phyloP scores from a whole-genome alignment of 2,113 vertebrate species.

The Podocnemis expansa region DNA sequence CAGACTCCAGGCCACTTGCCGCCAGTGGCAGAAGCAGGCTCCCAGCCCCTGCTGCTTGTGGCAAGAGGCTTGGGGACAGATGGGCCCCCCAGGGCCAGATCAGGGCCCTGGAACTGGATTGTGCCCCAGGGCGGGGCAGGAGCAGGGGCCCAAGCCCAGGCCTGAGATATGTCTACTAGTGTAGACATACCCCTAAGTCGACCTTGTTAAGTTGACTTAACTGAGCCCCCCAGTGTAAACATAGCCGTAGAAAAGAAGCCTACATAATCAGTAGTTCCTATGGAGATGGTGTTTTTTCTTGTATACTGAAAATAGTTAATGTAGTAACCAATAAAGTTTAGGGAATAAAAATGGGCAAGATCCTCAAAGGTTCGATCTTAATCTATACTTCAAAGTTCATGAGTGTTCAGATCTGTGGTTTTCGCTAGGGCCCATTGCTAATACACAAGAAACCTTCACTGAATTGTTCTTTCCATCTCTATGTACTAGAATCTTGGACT shows the following conservation, averaged over 20 bases:
- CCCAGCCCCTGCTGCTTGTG: too few species aligned
- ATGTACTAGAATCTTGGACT: not conserved
- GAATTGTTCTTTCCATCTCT: fast-evolving
- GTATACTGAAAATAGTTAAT: not conserved
- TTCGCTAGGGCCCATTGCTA: fast-evolving
- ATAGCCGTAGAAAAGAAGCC: not conserved
- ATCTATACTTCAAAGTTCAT: not conserved
- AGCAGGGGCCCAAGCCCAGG: too few species aligned
- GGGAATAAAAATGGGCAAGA: not conserved
- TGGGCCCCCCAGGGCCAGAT: too few species aligned
- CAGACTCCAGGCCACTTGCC: too few species aligned
- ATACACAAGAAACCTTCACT: not conserved
- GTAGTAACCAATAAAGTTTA: fast-evolving
- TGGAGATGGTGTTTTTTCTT: not conserved
- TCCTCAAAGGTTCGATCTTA: fast-evolving
- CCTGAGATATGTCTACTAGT: too few species aligned
- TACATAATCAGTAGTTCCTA: not conserved
- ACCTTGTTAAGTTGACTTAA: too few species aligned
- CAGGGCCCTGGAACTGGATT: too few species aligned
- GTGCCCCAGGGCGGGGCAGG: too few species aligned
- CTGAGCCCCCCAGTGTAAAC: too few species aligned
- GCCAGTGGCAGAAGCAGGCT: too few species aligned
- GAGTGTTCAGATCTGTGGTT: fast-evolving
- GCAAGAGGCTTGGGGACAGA: too few species aligned
- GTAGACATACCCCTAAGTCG: too few species aligned